Conservation (phyloP, 2,888 invertebrate genomes). For the Adelphocoris suturalis region DNA sequence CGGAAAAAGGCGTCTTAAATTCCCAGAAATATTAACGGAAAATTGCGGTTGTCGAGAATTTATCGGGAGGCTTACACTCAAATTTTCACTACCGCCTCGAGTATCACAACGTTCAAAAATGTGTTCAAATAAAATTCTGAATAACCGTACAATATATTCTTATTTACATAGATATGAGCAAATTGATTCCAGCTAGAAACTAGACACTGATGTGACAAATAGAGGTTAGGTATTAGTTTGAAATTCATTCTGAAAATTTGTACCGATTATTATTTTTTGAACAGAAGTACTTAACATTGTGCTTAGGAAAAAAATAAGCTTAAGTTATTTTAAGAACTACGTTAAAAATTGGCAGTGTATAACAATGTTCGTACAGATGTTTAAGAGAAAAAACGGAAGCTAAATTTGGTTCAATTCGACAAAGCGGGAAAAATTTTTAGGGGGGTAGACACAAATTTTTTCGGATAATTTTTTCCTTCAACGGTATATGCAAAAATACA, state of each 20-base stretch:
- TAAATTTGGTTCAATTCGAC: constrained; percentile 15
- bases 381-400: constrained; percentile 45
- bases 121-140: neutral
- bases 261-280: constrained; percentile 12
- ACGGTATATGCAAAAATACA: constrained; percentile 55
- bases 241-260: constrained; percentile 17
- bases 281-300: constrained; percentile 39
- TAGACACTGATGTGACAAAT: constrained; percentile 57
- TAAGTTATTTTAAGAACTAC: neutral
- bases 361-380: constrained; percentile 50
- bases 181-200: constrained; percentile 67
- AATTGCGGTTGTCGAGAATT: neutral
- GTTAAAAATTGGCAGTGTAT: constrained; percentile 53
- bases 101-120: constrained; percentile 51
- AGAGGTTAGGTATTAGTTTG: constrained; percentile 29
- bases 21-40: neutral
- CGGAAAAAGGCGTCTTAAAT: constrained; percentile 15
- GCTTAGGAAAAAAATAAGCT: constrained; percentile 40
- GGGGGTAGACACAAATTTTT: neutral
- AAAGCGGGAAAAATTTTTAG: constrained; percentile 9
- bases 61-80: neutral
- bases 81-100: neutral
- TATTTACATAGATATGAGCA: constrained; percentile 56
- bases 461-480: neutral
- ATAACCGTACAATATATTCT: neutral